Conservation (phyloP, 2,797 vertebrate genomes). For the Ibycter americanus region DNA sequence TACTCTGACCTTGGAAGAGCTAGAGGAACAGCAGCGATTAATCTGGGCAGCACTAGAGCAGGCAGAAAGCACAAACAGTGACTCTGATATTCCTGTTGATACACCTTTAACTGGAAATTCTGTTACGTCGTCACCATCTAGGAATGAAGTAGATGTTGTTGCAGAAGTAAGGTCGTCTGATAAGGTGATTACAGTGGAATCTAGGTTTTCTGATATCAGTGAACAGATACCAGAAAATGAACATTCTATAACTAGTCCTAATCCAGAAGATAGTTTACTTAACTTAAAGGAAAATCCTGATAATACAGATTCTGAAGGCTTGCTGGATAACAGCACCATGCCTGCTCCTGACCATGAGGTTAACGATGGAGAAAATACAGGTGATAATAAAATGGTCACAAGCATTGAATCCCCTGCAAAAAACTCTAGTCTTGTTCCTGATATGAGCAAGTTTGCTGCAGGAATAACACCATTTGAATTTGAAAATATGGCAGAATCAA, state of each 20-base stretch:
- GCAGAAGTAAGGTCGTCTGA: slow-evolving; percentile 47
- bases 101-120: slow-evolving; percentile 86
- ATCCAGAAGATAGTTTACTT: not conserved
- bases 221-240: slow-evolving; percentile 19
- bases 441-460: slow-evolving; percentile 91
- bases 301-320: not conserved
- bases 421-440: slow-evolving; percentile 79
- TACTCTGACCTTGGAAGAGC: slow-evolving; percentile 90
- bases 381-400: not conserved
- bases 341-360: not conserved
- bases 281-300: slow-evolving; percentile 28
- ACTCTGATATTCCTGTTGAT: slow-evolving; percentile 83
- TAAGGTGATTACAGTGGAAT: slow-evolving; percentile 34
- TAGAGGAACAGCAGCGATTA: slow-evolving; percentile 93
- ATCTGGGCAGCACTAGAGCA: slow-evolving; percentile 94
- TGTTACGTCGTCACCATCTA: slow-evolving; percentile 80
- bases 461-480: slow-evolving; percentile 96
- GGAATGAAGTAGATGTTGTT: slow-evolving; percentile 72
- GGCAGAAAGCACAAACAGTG: slow-evolving; percentile 86
- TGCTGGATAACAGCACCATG: not conserved
- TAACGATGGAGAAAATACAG: not conserved
- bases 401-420: not conserved
- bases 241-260: not conserved
- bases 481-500: slow-evolving; percentile 93
- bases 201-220: not conserved